phyloP scores from a whole-genome alignment of 2,113 vertebrate species.

The Peromyscus californicus region DNA sequence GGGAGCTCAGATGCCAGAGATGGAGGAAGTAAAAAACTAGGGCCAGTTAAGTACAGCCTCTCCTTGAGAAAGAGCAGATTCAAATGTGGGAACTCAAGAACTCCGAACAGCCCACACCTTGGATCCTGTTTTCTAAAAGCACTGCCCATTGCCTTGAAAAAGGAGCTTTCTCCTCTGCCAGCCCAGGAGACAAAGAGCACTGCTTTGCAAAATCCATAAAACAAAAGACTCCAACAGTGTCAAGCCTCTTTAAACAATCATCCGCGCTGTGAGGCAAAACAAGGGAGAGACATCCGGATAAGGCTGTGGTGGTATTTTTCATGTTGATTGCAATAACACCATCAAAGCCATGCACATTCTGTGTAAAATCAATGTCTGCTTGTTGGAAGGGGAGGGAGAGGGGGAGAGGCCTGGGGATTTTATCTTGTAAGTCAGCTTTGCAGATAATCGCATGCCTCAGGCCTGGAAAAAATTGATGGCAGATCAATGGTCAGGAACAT shows the following conservation, averaged over 20 bases:
- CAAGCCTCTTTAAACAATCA: conserved; percentile 86
- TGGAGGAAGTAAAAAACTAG: not conserved
- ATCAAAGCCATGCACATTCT: conserved; percentile 81
- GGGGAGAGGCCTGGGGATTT: conserved; percentile 82
- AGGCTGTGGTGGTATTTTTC: conserved; percentile 84
- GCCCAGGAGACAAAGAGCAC: conserved; percentile 77
- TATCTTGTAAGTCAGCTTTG: conserved; percentile 85
- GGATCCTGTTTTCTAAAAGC: conserved; percentile 63
- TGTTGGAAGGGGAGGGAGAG: conserved; percentile 28
- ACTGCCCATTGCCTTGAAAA: conserved; percentile 69
- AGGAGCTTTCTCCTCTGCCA: conserved; percentile 72
- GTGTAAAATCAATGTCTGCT: conserved; percentile 86
- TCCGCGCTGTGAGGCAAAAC: conserved; percentile 85
- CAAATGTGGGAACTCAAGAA: not conserved
- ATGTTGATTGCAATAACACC: conserved; percentile 87
- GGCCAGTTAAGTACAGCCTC: not conserved
- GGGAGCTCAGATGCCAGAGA: not conserved
- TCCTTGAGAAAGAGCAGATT: not conserved
- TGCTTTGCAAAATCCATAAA: conserved; percentile 85
- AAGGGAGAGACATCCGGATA: conserved; percentile 82
- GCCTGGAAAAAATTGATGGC: conserved; percentile 80
- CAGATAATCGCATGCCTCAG: conserved; percentile 82
- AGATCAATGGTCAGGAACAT: conserved; percentile 77
- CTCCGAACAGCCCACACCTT: not conserved
- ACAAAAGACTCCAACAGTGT: conserved; percentile 84